Conservation (phyloP, 2,797 vertebrate genomes). For the Danio aesculapii region DNA sequence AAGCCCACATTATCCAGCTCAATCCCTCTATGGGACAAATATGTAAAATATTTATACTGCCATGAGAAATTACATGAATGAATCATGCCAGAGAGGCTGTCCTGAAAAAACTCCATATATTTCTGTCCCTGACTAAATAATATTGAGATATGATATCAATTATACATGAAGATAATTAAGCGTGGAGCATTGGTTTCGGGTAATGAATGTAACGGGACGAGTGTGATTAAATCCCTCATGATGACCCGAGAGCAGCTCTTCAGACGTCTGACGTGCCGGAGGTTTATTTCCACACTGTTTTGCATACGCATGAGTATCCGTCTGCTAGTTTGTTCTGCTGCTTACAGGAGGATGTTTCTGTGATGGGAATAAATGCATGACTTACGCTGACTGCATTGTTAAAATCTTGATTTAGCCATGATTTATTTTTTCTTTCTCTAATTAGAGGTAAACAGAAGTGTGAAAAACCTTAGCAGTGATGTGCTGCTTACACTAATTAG, state of each 20-base stretch:
- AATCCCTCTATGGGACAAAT: constrained; percentile 60
- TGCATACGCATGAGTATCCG: constrained; percentile 4
- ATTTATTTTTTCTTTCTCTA: no score
- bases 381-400: neutral
- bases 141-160: constrained; percentile 70
- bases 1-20: constrained; percentile 52
- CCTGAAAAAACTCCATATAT: constrained; percentile 51
- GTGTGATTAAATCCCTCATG: constrained; percentile 18
- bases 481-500: no score
- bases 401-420: neutral
- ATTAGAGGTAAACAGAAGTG: no score
- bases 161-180: constrained; percentile 72
- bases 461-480: no score
- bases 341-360: constrained; percentile 3
- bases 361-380: neutral
- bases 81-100: constrained; percentile 55
- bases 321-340: neutral
- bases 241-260: constrained; percentile 28
- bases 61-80: constrained; percentile 63
- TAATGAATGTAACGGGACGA: constrained; percentile 64
- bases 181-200: constrained; percentile 62
- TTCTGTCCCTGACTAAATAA: constrained; percentile 66
- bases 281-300: constrained; percentile 53
- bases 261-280: constrained; percentile 3
- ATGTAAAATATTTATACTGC: constrained; percentile 66